Percentiles rank a stretch among this genome's conserved stretches.
phyloP scores from a whole-genome alignment of 1,140 invertebrate species.

The Micrasema minimum region DNA sequence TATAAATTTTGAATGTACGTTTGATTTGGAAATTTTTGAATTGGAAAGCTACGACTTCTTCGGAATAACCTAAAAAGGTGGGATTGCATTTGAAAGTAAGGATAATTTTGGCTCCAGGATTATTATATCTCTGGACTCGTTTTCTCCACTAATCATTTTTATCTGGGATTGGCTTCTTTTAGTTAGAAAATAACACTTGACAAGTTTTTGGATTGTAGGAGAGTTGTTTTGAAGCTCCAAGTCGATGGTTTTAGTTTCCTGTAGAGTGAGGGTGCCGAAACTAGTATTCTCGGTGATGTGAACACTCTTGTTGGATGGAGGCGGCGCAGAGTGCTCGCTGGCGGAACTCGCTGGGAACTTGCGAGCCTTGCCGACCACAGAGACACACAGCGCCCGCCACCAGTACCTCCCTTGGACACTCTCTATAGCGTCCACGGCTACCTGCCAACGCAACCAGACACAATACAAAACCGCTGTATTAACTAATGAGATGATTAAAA shows the following conservation, averaged over 20 bases:
- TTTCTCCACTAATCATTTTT: conserved; percentile 48
- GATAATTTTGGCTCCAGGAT: conserved; percentile 55
- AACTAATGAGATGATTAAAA: too few relatives aligned
- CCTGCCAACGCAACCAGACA: conserved; percentile 55
- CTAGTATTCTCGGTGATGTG: conserved; percentile 59
- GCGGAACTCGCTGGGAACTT: too few relatives aligned
- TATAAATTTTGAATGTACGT: conserved; percentile 65
- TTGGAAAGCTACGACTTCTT: conserved; percentile 69
- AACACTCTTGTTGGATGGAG: conserved; percentile 62
- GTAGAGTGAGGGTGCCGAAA: conserved; percentile 58
- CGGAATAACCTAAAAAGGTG: conserved; percentile 68
- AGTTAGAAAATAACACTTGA: conserved; percentile 53
- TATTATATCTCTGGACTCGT: conserved; percentile 49
- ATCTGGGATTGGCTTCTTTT: conserved; percentile 59
- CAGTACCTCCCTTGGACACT: conserved; percentile 70
- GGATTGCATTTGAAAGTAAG: conserved; percentile 64
- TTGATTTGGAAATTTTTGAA: conserved; percentile 71
- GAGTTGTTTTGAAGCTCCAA: conserved; percentile 24
- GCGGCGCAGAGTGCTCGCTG: too few relatives aligned
- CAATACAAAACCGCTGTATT: not conserved
- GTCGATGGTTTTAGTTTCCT: conserved; percentile 58
- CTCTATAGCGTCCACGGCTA: conserved; percentile 73
- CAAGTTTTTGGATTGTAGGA: not conserved
- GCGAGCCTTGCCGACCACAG: conserved; percentile 28
- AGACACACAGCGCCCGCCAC: conserved; percentile 72